These are phyloP conservation scores for Acipenser ruthenus DNA, from an alignment of 2,797 vertebrate species.

Conservation along the genomic window DNA sequence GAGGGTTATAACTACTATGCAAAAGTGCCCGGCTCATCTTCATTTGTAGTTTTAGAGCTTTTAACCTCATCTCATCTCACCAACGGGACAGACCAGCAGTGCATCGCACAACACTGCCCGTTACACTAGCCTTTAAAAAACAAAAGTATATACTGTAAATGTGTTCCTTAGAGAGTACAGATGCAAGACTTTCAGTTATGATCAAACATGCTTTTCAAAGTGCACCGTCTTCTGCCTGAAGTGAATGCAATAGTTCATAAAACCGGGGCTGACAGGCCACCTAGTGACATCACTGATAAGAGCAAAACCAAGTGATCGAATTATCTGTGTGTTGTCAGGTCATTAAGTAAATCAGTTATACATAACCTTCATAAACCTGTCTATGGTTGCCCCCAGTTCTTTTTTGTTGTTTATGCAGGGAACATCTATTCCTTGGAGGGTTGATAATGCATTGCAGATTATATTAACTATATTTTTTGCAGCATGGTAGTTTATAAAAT, in stretches of 20 bases:
- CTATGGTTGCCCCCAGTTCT: slow-evolving; percentile 27
- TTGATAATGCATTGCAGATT: slow-evolving; percentile 47
- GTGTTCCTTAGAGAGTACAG: slow-evolving; percentile 23
- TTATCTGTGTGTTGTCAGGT: slow-evolving; percentile 27
- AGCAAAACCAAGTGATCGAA: slow-evolving; percentile 22
- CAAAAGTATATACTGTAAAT: slow-evolving; percentile 8
- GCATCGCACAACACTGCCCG: too few relatives aligned
- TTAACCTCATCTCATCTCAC: too few relatives aligned
- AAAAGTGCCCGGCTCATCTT: too few relatives aligned
- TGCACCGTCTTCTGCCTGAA: too few relatives aligned
- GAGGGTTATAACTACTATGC: too few relatives aligned
- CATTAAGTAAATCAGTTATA: slow-evolving; percentile 27
- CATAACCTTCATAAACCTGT: slow-evolving; percentile 31
- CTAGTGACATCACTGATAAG: slow-evolving; percentile 7
- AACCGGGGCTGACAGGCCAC: neutral
- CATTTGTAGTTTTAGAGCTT: too few relatives aligned
- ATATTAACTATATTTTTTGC: slow-evolving; percentile 48
- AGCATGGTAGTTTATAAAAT: slow-evolving; percentile 59
- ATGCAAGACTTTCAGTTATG: slow-evolving; percentile 20
- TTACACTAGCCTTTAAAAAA: too few relatives aligned
- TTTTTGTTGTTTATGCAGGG: slow-evolving; percentile 37
- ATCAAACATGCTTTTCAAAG: slow-evolving; percentile 6
- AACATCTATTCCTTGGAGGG: slow-evolving; percentile 42
- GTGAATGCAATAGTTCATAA: neutral
- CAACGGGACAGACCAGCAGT: too few relatives aligned